These are phyloP conservation scores for Gopherus evgoodei DNA, from an alignment of 2,113 vertebrate genomes.

Conservation along the genomic window DNA sequence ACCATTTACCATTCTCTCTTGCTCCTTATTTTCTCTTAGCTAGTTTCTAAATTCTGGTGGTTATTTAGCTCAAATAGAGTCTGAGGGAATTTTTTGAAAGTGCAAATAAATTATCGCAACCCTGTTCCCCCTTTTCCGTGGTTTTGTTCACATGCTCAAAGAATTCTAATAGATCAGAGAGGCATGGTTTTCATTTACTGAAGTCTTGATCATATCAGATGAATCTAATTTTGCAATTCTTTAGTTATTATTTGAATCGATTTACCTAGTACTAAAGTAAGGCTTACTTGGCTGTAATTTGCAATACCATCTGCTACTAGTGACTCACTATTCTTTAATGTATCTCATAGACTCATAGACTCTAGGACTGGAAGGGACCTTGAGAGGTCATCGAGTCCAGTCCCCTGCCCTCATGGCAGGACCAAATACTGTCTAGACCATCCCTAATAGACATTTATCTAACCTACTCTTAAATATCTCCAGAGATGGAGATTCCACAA, in stretches of 20 bases:
- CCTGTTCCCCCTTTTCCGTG: not conserved
- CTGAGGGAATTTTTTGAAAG: not conserved
- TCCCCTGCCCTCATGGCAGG: no score
- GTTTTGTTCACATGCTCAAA: not conserved
- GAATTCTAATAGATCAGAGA: not conserved
- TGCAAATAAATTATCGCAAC: not conserved
- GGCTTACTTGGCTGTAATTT: not conserved
- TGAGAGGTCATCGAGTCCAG: no score
- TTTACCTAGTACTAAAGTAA: not conserved
- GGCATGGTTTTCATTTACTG: not conserved
- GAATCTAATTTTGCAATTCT: not conserved
- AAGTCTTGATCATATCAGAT: not conserved
- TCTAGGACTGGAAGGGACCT: no score
- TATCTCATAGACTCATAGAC: not conserved
- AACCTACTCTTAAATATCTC: no score
- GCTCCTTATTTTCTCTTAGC: not conserved
- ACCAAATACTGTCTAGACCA: no score
- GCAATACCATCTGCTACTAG: not conserved
- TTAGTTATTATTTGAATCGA: not conserved
- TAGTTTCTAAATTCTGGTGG: not conserved
- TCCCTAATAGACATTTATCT: no score
- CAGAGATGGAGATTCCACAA: no score
- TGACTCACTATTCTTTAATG: not conserved
- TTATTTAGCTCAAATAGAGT: not conserved
- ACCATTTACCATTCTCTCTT: not conserved